Percentiles rank a stretch among this genome's conserved stretches.
phyloP scores from a whole-genome alignment of 2,797 vertebrate species.

The Pangasius larnaudii region DNA sequence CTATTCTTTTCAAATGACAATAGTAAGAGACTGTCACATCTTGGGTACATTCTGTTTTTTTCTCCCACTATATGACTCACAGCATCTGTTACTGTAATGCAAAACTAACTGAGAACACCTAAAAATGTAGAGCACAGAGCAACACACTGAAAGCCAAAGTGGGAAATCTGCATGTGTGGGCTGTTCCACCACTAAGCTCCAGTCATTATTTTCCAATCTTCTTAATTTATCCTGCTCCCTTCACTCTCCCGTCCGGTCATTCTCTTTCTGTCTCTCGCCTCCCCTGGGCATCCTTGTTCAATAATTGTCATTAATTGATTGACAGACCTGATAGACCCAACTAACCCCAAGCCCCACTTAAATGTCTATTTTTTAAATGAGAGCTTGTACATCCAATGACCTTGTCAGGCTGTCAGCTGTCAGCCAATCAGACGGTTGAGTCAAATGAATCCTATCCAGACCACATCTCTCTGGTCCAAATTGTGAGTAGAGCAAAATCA shows the following conservation, averaged over 20 bases:
- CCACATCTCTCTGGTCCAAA: constrained; percentile 65
- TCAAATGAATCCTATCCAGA: constrained; percentile 68
- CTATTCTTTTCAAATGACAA: neutral
- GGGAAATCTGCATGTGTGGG: constrained; percentile 75
- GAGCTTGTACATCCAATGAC: constrained; percentile 97
- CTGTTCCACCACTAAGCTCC: constrained; percentile 74
- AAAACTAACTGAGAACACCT: constrained; percentile 11
- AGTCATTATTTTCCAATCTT: constrained; percentile 83
- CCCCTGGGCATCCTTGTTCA: constrained; percentile 91
- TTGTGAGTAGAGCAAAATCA: constrained; percentile 64
- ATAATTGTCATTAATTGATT: constrained; percentile 99
- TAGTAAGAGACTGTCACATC: neutral
- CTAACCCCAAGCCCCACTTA: constrained; percentile 93
- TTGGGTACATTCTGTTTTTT: neutral
- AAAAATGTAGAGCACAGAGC: constrained; percentile 35
- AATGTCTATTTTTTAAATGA: constrained; percentile 98
- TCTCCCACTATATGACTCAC: constrained; percentile 7
- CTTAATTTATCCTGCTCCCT: constrained; percentile 83
- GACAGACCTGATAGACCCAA: constrained; percentile 97
- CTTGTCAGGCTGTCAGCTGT: constrained; percentile 95
- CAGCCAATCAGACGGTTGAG: constrained; percentile 72
- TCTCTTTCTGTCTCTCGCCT: constrained; percentile 83
- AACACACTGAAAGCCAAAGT: constrained; percentile 20
- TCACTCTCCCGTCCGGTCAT: constrained; percentile 84
- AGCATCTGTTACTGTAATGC: neutral